Evolutionary conservation across 1,140 invertebrate genomes (phyloP), one percentile per base, ranked within the genome.

Genomic region (Tetramorium simillimum): DNA sequence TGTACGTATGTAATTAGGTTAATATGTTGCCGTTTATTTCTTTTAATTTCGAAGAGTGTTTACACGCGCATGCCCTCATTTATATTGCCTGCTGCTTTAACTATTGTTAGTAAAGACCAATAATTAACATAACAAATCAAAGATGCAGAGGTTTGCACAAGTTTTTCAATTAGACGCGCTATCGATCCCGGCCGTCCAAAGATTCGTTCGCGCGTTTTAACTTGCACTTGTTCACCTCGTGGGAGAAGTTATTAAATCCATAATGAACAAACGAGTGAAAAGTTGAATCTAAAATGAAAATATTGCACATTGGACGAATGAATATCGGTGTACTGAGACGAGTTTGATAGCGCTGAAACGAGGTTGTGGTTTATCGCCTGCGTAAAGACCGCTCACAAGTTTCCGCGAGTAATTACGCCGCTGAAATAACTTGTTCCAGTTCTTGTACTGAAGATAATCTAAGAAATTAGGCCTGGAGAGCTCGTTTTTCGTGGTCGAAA

Each of bases 121-220:
- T 46, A 56, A 51, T 40, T 43, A 18, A 63, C 24, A 24, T 81
- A 12, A 65, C 37, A 60, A 33, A 53, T 81, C 10, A 10, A 51
- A 16, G 43, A 14, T 1, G 10, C 9, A 43, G 28, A 51, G 7
- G 49, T 62, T 77, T 49, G 46, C 18, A 24, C 77, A 89, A 85
- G 56, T 85, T 88, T 18, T 49, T 21, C 16, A 58, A 89, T 85
- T 67, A 65, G 86, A 65, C 24, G 51, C 10, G 53, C 21, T 85
- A 85, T 78, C 21, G 82, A 78, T 78, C 46, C 14, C 7, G 14
- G 5, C 18, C 9, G n/a, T 4, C 0, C 28, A 0, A 63, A 85
- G 60, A 77, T 63, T 65, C 18, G 40, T 62, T 75, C 43, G 40
- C 63, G 37, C 21, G 43, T 69, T 9, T 81, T 14, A 65, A 28